Evolutionary conservation across 2,113 vertebrate species (phyloP), one percentile per base, ranked within the genome.

Genomic region (Xiphorhynchus elegans): DNA sequence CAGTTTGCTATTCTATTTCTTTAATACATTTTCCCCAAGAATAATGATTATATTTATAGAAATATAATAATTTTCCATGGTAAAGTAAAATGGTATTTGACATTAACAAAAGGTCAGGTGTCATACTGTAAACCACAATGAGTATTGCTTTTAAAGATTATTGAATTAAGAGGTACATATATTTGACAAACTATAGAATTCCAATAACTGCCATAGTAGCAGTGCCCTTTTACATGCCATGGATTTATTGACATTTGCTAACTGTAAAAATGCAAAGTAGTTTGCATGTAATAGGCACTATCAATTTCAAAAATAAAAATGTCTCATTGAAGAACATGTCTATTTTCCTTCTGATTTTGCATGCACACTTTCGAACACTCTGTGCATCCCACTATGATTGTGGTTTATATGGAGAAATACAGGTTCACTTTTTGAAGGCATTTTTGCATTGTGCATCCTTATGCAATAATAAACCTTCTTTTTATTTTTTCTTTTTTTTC

Each of bases 101-200:
- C 97, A 98, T 98, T 98, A 98, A 97, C 80, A 97, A 98, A 98
- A 98, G 98, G 97, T 98, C 97, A 97, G 93, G 91, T 97, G 95
- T 97, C 96, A 90, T 96, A 94, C 94, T 89, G 90, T 90, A 97
- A 98, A 96, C 97, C 97, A 96, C 97, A 97, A 96, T 95, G 95
- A 87, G 96, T 94, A 97, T 97, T 98, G 97, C 97, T 97, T 98
- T 98, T 97, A 97, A 95, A 96, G 91, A 94, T 97, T 97, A 98
- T 97, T 98, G 97, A 98, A 98, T 98, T 96, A 97, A 97, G 97
- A 97, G 95, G 85, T 97, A 97, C 95, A 97, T 97, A 96, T 97
- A 98, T 98, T 97, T 98, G 97, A 97, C 97, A 97, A 98, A 98
- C 90, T 97, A 98, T 96, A 97, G 97, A 97, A 98, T 95, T 97